Evolutionary conservation across 2,797 vertebrate species (phyloP).

Genomic region (Scyliorhinus canicula): DNA sequence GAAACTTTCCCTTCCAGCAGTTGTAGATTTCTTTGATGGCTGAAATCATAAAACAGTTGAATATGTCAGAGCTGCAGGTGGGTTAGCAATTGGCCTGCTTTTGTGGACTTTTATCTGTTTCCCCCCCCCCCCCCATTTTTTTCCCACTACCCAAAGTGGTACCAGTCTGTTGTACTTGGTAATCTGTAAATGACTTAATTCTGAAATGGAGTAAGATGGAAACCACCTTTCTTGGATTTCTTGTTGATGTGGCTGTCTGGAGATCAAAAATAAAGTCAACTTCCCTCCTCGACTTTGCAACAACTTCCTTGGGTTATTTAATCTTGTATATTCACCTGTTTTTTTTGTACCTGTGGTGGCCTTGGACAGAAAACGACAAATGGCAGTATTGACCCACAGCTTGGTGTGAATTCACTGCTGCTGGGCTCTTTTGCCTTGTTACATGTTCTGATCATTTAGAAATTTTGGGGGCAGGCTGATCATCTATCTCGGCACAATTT

Average conservation of each 20-base stretch:
- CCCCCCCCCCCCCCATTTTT: background rate
- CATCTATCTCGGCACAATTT: too few species aligned
- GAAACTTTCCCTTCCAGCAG: background rate
- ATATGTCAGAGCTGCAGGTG: background rate
- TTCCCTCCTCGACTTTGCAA: background rate
- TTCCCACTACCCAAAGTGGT: background rate
- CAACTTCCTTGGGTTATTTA: background rate
- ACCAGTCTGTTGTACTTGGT: background rate
- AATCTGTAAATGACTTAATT: conserved; percentile 14
- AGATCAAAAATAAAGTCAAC: conserved; percentile 24
- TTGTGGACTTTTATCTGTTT: background rate
- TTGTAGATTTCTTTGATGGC: background rate
- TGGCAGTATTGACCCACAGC: too few species aligned
- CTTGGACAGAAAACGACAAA: background rate
- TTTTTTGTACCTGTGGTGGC: background rate
- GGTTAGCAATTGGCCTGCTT: background rate
- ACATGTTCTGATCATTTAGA: too few species aligned
- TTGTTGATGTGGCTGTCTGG: conserved; percentile 17
- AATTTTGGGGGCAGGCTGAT: too few species aligned
- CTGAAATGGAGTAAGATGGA: background rate
- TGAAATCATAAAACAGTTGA: background rate
- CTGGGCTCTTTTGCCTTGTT: too few species aligned
- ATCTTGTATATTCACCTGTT: background rate
- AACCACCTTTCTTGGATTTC: conserved; percentile 29
- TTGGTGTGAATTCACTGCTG: too few species aligned